Base-by-base conservation (phyloP, 1,140 invertebrate genomes). In the Drosophila takahashii region DNA sequence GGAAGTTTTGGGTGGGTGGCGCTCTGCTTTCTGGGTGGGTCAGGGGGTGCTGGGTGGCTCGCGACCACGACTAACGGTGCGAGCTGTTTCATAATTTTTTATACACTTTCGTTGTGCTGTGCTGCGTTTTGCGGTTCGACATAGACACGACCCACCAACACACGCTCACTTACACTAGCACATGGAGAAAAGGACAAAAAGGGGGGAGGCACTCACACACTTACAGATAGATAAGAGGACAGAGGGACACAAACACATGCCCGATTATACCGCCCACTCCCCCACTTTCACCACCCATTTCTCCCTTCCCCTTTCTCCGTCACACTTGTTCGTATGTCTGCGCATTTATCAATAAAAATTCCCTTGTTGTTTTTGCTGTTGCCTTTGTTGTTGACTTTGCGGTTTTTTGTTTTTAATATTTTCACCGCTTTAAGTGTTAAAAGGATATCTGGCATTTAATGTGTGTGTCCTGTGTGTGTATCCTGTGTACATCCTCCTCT, bases 321-420 rank as follows among this genome's bases (percentile, higher is more conserved):
- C n/a, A 15, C 32, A 27, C 15, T 47, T 57, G 65, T 73, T 51
- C 50, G 66, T 80, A 58, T 83, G 79, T 89, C 65, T 77, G 79
- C 72, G 72, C 72, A 77, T 87, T 87, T 87, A 87, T 87, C 84
- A 87, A 87, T 87, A 87, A 89, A 87, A 87, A 89, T 76, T 56
- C 69, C 76, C 32, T 59, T 47, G 54, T 57, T 85, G 67, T 39
- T 74, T 18, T 42, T 75, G 59, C 27, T 58, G 57, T 36, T 70
- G 53, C 18, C 42, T 56, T 75, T 79, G 71, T 61, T 81, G 79
- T 89, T 83, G 84, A 69, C 77, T 87, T 89, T 87, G 84, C 79
- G 84, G 76, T 81, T 87, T 89, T 85, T 87, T 87, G 83, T 89
- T 87, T 87, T 87, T 84, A 89, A 87, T 87, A 87, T 87, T 87